These are phyloP conservation scores for Pseudanteris insignis DNA, from an alignment of 2,888 invertebrate species.

Conservation along the genomic window DNA sequence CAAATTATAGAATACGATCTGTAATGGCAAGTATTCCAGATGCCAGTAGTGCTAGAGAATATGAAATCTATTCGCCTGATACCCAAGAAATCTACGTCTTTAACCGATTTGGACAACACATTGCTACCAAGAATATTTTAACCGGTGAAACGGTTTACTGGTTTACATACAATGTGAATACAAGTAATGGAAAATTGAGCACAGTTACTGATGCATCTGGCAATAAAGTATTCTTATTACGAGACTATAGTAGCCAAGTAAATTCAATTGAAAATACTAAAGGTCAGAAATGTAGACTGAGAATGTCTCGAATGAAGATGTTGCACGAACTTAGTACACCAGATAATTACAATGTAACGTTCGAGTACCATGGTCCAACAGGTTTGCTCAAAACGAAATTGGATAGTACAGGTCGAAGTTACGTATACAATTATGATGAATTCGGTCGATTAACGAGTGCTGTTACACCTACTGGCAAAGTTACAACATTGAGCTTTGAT, in stretches of 20 bases:
- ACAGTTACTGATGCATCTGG: slow-evolving; percentile 94
- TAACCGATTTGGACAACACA: slow-evolving; percentile 94
- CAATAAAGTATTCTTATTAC: slow-evolving; percentile 83
- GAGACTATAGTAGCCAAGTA: slow-evolving; percentile 87
- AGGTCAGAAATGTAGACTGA: slow-evolving; percentile 87
- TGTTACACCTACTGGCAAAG: slow-evolving; percentile 94
- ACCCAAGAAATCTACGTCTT: slow-evolving; percentile 95
- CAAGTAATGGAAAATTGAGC: slow-evolving; percentile 93
- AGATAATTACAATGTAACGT: slow-evolving; percentile 92
- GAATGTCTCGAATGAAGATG: slow-evolving; percentile 93
- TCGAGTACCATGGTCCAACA: slow-evolving; percentile 91
- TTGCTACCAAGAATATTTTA: slow-evolving; percentile 92
- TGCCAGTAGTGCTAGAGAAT: slow-evolving; percentile 83
- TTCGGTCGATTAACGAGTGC: slow-evolving; percentile 91
- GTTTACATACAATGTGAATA: slow-evolving; percentile 96
- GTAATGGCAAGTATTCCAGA: slow-evolving; percentile 91
- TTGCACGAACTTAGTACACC: slow-evolving; percentile 90
- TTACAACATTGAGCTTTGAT: slow-evolving; percentile 87
- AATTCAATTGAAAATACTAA: slow-evolving; percentile 95
- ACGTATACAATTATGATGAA: slow-evolving; percentile 94
- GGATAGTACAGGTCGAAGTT: slow-evolving; percentile 89
- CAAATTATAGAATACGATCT: slow-evolving; percentile 86
- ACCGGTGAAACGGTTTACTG: slow-evolving; percentile 93
- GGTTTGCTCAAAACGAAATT: slow-evolving; percentile 88
- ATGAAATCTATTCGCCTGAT: slow-evolving; percentile 94